Evolutionary conservation across 2,797 vertebrate species (phyloP).

Genomic region (Benthosema pterotum): DNA sequence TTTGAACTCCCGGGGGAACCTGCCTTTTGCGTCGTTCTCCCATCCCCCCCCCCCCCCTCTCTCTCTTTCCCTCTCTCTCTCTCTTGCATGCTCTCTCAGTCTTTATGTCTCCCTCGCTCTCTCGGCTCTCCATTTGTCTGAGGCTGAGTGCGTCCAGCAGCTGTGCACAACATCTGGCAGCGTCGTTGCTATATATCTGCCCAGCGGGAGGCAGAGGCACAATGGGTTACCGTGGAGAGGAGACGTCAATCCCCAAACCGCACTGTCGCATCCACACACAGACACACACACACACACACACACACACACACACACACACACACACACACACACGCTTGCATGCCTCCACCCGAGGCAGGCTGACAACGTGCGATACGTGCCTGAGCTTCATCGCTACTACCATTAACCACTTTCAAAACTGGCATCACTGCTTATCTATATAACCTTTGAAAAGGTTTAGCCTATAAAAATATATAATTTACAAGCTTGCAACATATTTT

Average conservation of each 20-base stretch:
- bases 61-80: not conserved
- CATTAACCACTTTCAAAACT: no score
- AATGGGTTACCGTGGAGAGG: slow-evolving; percentile 51
- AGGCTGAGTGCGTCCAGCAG: slow-evolving; percentile 58
- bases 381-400: no score
- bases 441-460: no score
- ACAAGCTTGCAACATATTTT: no score
- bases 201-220: slow-evolving; percentile 52
- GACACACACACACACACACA: no score
- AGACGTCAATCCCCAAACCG: slow-evolving; percentile 39
- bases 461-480: no score
- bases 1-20: no score
- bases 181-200: slow-evolving; percentile 39
- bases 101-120: not conserved
- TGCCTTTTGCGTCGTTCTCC: no score
- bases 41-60: not conserved
- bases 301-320: no score
- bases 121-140: slow-evolving; percentile 6
- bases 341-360: not conserved
- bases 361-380: not conserved
- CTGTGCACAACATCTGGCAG: slow-evolving; percentile 75
- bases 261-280: no score
- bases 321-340: no score
- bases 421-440: no score
- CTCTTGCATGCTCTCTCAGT: not conserved